Evolutionary conservation across 2,888 invertebrate species (phyloP).

Genomic region (Trissolcus brochymenae): DNA sequence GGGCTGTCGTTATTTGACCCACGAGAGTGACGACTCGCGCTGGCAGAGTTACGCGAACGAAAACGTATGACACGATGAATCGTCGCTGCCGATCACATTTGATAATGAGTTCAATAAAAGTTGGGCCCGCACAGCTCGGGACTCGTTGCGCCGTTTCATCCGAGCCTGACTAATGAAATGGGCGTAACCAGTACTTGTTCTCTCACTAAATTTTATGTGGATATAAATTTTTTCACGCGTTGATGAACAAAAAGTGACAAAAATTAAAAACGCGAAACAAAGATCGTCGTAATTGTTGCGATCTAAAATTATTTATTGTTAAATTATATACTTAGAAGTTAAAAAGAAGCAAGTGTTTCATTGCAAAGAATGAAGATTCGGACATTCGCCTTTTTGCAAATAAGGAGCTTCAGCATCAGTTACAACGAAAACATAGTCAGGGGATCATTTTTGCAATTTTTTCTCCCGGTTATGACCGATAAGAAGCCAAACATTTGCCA

Average conservation of each 20-base stretch:
- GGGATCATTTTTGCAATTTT: too few species aligned
- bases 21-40: slow-evolving; percentile 94
- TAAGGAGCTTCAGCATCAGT: too few species aligned
- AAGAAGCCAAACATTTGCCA: too few species aligned
- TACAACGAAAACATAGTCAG: too few species aligned
- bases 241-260: too few species aligned
- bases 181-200: neutral
- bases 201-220: slow-evolving; percentile 42
- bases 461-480: too few species aligned
- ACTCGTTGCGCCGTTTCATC: slow-evolving; percentile 73
- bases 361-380: too few species aligned
- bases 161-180: slow-evolving; percentile 67
- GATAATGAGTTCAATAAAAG: slow-evolving; percentile 72
- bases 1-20: slow-evolving; percentile 89
- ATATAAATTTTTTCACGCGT: neutral
- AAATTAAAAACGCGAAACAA: neutral
- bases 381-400: too few species aligned
- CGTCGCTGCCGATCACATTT: slow-evolving; percentile 59
- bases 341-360: too few species aligned
- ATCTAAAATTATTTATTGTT: neutral
- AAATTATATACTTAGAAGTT: too few species aligned
- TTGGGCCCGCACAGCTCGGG: slow-evolving; percentile 77
- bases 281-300: neutral
- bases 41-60: slow-evolving; percentile 81
- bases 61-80: slow-evolving; percentile 71